phyloP scores from a whole-genome alignment of 2,888 invertebrate species.

The Diaphora mendica region DNA sequence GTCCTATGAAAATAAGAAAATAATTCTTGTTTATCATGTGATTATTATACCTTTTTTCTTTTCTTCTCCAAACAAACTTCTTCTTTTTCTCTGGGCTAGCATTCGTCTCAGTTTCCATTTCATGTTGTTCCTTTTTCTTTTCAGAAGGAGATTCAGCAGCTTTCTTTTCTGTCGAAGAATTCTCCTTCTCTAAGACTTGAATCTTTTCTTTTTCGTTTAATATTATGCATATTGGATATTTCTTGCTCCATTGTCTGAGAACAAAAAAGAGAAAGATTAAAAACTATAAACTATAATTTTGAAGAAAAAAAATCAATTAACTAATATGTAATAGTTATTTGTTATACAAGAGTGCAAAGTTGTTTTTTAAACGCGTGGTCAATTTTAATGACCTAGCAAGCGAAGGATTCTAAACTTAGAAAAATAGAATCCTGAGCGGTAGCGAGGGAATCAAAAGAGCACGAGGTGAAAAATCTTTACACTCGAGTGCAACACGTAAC shows the following conservation, averaged over 20 bases:
- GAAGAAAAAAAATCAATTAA: too few species aligned
- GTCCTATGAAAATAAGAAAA: background rate
- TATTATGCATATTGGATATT: slow-evolving; percentile 95
- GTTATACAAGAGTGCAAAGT: too few species aligned
- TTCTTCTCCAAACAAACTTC: slow-evolving; percentile 79
- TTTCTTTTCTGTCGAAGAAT: slow-evolving; percentile 65
- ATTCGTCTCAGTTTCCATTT: slow-evolving; percentile 81
- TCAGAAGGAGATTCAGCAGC: slow-evolving; percentile 61
- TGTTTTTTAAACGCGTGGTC: too few species aligned
- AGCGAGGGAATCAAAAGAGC: too few species aligned
- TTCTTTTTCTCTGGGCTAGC: slow-evolving; percentile 79
- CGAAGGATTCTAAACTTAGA: too few species aligned
- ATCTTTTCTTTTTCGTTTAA: slow-evolving; percentile 84
- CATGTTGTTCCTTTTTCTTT: slow-evolving; percentile 71
- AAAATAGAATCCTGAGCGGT: too few species aligned
- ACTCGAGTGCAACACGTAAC: too few species aligned
- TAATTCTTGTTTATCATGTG: background rate
- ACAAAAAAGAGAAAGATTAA: slow-evolving; percentile 10
- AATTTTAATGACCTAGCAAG: too few species aligned
- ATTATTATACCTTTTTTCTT: slow-evolving; percentile 73
- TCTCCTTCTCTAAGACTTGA: slow-evolving; percentile 80
- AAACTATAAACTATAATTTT: too few species aligned
- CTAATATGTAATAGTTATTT: too few species aligned
- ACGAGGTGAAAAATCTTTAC: too few species aligned
- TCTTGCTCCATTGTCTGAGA: slow-evolving; percentile 94